These are phyloP conservation scores for Trididemnum clinides DNA, from an alignment of 23 tunicate genomes.

Conservation along the genomic window DNA sequence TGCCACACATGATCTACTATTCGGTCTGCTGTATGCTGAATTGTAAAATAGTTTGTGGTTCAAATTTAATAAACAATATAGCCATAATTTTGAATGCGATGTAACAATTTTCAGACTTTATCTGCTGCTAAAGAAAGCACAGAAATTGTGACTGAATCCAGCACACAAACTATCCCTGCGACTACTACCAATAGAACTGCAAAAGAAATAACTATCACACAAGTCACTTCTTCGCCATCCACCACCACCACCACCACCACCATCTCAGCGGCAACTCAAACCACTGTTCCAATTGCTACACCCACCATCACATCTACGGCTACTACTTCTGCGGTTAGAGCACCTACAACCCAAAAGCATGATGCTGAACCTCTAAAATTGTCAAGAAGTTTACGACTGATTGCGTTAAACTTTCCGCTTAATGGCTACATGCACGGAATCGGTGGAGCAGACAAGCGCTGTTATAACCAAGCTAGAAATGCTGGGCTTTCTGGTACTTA, in stretches of 20 bases:
- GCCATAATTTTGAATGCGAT: no score
- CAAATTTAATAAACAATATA: no score
- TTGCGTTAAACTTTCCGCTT: slow-evolving; percentile 85
- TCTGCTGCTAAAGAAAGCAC: no score
- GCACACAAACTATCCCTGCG: no score
- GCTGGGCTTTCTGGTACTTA: slow-evolving; percentile 80
- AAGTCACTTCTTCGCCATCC: neutral
- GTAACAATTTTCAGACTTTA: no score
- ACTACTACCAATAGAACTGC: no score
- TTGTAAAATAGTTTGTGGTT: no score
- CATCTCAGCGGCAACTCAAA: slow-evolving; percentile 35
- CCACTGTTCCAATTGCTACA: slow-evolving; percentile 34
- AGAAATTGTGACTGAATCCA: no score
- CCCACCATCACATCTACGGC: slow-evolving; percentile 46
- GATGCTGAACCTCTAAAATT: neutral
- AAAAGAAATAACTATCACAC: neutral
- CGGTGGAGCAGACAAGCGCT: slow-evolving; percentile 66
- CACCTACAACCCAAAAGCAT: neutral
- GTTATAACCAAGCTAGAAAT: slow-evolving; percentile 69
- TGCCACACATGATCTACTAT: no score
- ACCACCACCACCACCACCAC: slow-evolving; percentile 20
- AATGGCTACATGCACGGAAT: slow-evolving; percentile 72
- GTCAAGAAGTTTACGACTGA: slow-evolving; percentile 37
- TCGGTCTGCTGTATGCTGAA: no score
- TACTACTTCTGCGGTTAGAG: neutral